Evolutionary conservation across 2,888 invertebrate species (phyloP).

Genomic region (Apodemia hepburni): DNA sequence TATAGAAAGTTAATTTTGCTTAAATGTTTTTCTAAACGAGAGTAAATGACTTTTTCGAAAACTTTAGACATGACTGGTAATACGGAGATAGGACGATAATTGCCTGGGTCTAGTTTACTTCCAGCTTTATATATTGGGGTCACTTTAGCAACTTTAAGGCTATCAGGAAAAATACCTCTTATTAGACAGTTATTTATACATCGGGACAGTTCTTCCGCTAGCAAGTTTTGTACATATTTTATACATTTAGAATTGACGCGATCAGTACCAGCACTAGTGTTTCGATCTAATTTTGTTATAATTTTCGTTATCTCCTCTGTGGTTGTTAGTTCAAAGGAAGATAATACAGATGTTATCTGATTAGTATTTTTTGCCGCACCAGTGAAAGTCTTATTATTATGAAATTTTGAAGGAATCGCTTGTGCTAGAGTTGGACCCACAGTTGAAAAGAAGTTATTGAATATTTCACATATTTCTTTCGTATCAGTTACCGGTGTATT

Average conservation of each 20-base stretch:
- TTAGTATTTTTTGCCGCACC: neutral
- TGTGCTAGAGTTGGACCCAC: too few relatives aligned
- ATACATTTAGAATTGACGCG: neutral
- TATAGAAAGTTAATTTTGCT: neutral
- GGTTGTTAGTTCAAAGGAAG: neutral
- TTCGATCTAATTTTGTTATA: neutral
- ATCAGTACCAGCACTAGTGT: neutral
- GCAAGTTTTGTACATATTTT: neutral
- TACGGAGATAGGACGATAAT: neutral
- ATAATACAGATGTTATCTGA: neutral
- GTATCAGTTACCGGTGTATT: too few relatives aligned
- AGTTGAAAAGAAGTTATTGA: too few relatives aligned
- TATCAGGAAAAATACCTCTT: neutral
- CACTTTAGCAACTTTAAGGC: neutral
- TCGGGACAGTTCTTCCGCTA: neutral
- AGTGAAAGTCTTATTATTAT: too few relatives aligned
- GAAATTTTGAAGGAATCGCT: too few relatives aligned
- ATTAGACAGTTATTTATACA: neutral
- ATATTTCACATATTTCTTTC: too few relatives aligned
- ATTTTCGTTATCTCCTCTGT: neutral
- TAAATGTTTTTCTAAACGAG: neutral
- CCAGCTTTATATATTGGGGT: neutral
- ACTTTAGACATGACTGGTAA: neutral
- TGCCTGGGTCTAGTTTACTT: neutral
- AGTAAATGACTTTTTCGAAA: neutral